Evolutionary conservation across 2,888 invertebrate genomes (phyloP), one percentile per base, ranked within the genome.

Genomic region (Periphyllus acericola): DNA sequence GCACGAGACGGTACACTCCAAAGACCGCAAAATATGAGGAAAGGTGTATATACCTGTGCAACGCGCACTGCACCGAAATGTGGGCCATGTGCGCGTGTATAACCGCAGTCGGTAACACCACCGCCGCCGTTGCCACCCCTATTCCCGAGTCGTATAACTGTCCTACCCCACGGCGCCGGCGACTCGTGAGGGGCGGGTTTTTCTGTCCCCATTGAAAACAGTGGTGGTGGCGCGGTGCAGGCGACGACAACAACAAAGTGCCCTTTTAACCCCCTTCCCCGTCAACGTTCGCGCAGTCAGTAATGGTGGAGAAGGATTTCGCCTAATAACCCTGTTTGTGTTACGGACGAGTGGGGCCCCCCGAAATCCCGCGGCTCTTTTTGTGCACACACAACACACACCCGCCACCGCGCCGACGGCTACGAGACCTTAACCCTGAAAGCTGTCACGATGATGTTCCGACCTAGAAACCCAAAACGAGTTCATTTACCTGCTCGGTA

Each of bases 261-360:
- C 81, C 74, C 60, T 81, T 79, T 74, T 81, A 68, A 78, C 66
- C 46, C 84, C 66, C 66, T 29, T 1, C n/a, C 52, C 29, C 25
- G 52, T 21, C 3, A 2, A 14, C 40, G 29, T n/a, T n/a, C 60
- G 36, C 17, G 36, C 29, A 29, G 32, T 17, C 55, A 74, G 55
- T 5, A 55, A 1, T 25, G 36, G n/a, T n/a, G 52, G 78, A 46
- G 76, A 85, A 85, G 86, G 36, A 40, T 72, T 72, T 86, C 32
- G 86, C 86, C 86, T 80, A 79, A 86, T 86, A 86, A 86, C 86
- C 86, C 80, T 72, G 86, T 86, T 86, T 80, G 79, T 52, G 55
- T 52, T 40, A 25, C 46, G n/a, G 32, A 66, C 66, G 76, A 66
- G 76, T n/a, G 19, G 25, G 66, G 46, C 68, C 19, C 46, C 52